phyloP scores from a whole-genome alignment of 2,797 vertebrate species.

The Pangasius sanitwongsei region DNA sequence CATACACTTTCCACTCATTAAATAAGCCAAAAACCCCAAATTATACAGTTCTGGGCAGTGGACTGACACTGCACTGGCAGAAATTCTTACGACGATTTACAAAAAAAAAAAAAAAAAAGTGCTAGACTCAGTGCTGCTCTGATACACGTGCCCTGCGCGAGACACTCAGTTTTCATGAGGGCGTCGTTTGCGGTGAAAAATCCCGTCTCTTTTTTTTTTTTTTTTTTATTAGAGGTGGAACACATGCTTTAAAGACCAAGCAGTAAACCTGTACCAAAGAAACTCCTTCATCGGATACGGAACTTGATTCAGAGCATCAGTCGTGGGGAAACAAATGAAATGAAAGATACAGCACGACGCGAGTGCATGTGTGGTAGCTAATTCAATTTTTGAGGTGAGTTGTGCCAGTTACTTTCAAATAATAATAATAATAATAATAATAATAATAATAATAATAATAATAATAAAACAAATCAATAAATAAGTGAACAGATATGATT shows the following conservation, averaged over 20 bases:
- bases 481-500: too few relatives aligned
- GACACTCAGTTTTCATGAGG: background rate
- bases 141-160: background rate
- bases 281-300: background rate
- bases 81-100: background rate
- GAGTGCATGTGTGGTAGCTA: background rate
- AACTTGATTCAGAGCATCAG: background rate
- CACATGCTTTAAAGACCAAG: background rate
- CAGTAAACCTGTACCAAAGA: background rate
- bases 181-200: slow-evolving; percentile 21
- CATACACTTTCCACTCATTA: background rate
- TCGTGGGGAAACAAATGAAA: background rate
- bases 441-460: background rate
- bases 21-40: background rate
- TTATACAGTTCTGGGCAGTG: background rate
- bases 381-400: background rate
- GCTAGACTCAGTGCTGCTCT: background rate
- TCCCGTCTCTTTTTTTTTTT: background rate
- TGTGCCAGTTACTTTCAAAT: background rate
- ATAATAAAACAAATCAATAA: background rate
- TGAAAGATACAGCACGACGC: background rate
- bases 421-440: background rate
- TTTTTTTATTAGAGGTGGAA: background rate
- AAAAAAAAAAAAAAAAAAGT: background rate
- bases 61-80: background rate